These are phyloP conservation scores for Bos indicus DNA, from an alignment of 2,113 vertebrate genomes.

Conservation along the genomic window DNA sequence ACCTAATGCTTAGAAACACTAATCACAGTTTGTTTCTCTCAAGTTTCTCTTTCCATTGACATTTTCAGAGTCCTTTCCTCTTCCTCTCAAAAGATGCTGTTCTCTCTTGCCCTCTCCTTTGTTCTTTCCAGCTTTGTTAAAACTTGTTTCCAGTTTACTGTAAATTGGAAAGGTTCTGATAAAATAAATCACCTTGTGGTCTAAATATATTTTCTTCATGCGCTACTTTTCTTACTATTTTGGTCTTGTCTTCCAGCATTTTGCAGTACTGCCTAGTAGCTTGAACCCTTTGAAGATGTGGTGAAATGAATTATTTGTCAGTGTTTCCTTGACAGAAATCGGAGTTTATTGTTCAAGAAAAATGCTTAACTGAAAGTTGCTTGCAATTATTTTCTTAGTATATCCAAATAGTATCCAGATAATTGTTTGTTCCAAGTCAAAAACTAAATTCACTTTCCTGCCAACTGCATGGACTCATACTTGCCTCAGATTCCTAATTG, in stretches of 20 bases:
- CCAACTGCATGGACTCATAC: not conserved
- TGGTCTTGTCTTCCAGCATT: not conserved
- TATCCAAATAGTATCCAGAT: not conserved
- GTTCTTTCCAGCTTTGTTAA: not conserved
- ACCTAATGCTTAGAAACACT: not conserved
- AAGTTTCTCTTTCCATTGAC: not conserved
- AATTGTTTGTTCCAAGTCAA: constrained; percentile 5
- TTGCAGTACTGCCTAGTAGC: not conserved
- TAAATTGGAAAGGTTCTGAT: not conserved
- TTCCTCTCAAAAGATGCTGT: not conserved
- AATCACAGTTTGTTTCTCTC: not conserved
- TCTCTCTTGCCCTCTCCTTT: not conserved
- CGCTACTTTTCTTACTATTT: not conserved
- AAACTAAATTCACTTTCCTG: constrained; percentile 1
- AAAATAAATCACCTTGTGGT: not conserved
- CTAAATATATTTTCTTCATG: constrained; percentile 18
- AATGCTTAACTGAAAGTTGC: not conserved
- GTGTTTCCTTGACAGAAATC: not conserved
- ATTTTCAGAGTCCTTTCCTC: not conserved
- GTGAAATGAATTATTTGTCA: not conserved
- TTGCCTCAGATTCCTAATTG: not conserved
- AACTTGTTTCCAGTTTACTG: not conserved
- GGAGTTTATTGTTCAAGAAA: constrained; percentile 5
- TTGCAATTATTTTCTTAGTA: not conserved
- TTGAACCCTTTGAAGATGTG: not conserved